Percentiles rank a stretch among this genome's conserved stretches.
Evolutionary conservation across 2,113 vertebrate species (phyloP).

Genomic region (Tapirus terrestris): DNA sequence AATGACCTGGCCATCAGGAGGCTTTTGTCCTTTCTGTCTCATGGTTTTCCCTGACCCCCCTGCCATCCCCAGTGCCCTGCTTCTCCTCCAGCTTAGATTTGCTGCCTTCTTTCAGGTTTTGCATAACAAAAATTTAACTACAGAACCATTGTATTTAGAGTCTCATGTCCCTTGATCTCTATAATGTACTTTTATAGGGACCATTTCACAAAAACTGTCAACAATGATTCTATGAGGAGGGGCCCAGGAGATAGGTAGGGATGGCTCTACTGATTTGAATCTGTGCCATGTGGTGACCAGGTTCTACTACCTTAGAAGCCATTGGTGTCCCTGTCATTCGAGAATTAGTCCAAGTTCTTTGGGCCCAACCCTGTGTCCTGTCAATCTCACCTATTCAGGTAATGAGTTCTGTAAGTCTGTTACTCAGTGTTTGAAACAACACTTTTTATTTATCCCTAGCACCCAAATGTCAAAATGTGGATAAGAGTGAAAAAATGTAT

Average conservation of each 20-base stretch:
- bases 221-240: background rate
- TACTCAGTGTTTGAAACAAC: background rate
- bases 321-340: background rate
- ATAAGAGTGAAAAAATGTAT: background rate
- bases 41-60: background rate
- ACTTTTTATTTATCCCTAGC: background rate
- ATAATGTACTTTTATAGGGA: background rate
- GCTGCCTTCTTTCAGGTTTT: background rate
- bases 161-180: background rate
- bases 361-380: background rate
- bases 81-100: background rate
- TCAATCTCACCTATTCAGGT: background rate
- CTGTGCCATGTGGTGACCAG: background rate
- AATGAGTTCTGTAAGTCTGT: background rate
- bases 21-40: background rate
- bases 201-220: background rate
- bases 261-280: background rate
- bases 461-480: background rate
- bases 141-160: background rate
- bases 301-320: background rate
- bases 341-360: background rate
- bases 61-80: background rate
- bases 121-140: background rate
- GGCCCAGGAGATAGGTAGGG: background rate
- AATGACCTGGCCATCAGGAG: background rate